Conservation (phyloP, 1,140 invertebrate genomes). For the Drosophila truncata region DNA sequence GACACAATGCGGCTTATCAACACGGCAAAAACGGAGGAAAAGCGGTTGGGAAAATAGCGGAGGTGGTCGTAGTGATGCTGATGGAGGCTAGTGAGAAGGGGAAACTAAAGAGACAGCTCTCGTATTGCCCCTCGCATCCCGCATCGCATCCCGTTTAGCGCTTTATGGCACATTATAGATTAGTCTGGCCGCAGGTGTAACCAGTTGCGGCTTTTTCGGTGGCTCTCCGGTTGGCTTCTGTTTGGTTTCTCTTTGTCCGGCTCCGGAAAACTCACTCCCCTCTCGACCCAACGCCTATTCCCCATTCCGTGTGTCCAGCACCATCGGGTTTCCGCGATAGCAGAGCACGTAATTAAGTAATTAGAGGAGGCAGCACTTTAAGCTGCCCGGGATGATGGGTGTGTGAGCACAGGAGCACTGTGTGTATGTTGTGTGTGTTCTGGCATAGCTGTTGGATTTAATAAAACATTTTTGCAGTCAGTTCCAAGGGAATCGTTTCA, state of each 20-base stretch:
- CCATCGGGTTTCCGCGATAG: slow-evolving; percentile 30
- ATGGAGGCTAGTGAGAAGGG: slow-evolving; percentile 6
- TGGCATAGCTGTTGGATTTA: slow-evolving; percentile 4
- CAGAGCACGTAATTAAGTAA: slow-evolving; percentile 58
- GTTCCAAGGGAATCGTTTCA: slow-evolving; percentile 3
- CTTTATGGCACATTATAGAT: slow-evolving; percentile 82
- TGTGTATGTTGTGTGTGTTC: neutral
- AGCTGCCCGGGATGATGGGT: slow-evolving; percentile 24
- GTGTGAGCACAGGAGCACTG: too few species aligned
- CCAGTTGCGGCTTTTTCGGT: slow-evolving; percentile 56
- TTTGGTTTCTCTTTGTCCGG: slow-evolving; percentile 32
- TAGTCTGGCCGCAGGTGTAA: slow-evolving; percentile 77
- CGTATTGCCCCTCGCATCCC: slow-evolving; percentile 6
- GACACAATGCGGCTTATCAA: slow-evolving; percentile 82
- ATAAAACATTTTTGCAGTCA: slow-evolving; percentile 4
- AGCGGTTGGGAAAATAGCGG: slow-evolving; percentile 3
- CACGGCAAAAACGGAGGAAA: slow-evolving; percentile 41
- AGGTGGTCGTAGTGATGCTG: neutral
- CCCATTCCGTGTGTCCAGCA: slow-evolving; percentile 4
- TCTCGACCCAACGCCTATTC: neutral
- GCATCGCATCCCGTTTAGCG: slow-evolving; percentile 40
- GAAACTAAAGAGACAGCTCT: slow-evolving; percentile 36
- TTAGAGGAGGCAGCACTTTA: slow-evolving; percentile 49
- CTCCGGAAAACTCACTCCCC: slow-evolving; percentile 7
- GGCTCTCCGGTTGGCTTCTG: slow-evolving; percentile 34